A percentile compares a stretch with the other conserved stretches of the same genome.
Conservation (phyloP, 2,888 invertebrate genomes). For the Diploptera punctata region DNA sequence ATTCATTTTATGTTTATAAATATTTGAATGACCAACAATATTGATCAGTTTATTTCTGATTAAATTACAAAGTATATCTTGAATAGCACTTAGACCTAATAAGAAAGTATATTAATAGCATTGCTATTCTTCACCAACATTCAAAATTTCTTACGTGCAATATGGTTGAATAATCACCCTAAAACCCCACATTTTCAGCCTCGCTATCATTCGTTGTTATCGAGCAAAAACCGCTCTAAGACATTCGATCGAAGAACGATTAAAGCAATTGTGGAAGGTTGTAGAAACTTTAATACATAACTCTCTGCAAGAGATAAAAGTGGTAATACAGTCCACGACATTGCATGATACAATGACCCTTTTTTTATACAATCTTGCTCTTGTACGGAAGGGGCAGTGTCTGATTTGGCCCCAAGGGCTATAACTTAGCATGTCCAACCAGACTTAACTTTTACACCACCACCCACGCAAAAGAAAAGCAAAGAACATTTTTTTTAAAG, state of each 20-base stretch:
- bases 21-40: too few species aligned
- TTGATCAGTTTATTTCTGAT: too few species aligned
- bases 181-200: neutral
- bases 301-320: neutral
- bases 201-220: neutral
- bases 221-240: neutral
- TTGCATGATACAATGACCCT: conserved; percentile 22
- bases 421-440: conserved; percentile 12
- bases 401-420: too few species aligned
- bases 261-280: neutral
- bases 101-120: too few species aligned
- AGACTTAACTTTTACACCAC: conserved; percentile 15
- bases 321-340: conserved; percentile 3
- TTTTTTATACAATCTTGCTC: neutral
- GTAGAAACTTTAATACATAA: neutral
- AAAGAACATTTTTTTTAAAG: neutral
- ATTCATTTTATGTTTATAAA: too few species aligned
- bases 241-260: neutral
- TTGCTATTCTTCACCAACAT: too few species aligned
- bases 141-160: too few species aligned
- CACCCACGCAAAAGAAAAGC: conserved; percentile 27
- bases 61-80: too few species aligned
- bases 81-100: too few species aligned
- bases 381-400: neutral
- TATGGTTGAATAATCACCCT: neutral